Evolutionary conservation across 2,797 vertebrate species (phyloP), one percentile per base, ranked within the genome.

Genomic region (Crax fasciolata): DNA sequence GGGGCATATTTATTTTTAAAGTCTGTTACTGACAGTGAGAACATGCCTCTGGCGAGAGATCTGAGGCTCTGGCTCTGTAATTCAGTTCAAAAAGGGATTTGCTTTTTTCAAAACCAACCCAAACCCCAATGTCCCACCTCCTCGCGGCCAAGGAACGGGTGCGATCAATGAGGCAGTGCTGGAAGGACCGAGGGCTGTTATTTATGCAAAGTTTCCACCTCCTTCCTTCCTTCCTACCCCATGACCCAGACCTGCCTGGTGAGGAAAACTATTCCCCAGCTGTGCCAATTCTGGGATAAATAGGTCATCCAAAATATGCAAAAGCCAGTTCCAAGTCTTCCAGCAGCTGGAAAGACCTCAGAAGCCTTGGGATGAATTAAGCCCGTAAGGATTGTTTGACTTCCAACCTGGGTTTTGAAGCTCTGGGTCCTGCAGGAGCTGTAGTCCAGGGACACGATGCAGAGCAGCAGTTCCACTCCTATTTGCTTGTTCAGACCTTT

Each of bases 231-330:
- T 96, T 95, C 91, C 92, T 93, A 89, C 79, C 87, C 66, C 3
- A 0, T 94, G 94, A 94, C 95, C 95, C 90, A 95, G 92, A 87
- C 90, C 93, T 91, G 96, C 92, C 89, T 93, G 82, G 68, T 83
- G 90, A 96, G 89, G 84, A 93, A 91, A 96, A 78, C 38, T 7
- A 51, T 58, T 91, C 62, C 82, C 7, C 9, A 57, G 79, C 84
- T 73, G 57, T 94, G 94, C 95, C 93, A 97, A 18, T 49, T 93
- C 70, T 59, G 89, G 93, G 84, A 95, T 89, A 95, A 94, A 88
- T 86, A 93, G 93, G 94, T 94, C 94, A 94, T 95, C 93, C 96
- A 96, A 96, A 96, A 88, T 76, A 96, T 35, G 91, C 92, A 96
- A 83, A 72, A 95, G 43, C 48, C 55, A 38, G 75, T 73, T 96